These are phyloP conservation scores for Drosophila greeni DNA, from an alignment of 2,888 invertebrate genomes.

Conservation along the genomic window DNA sequence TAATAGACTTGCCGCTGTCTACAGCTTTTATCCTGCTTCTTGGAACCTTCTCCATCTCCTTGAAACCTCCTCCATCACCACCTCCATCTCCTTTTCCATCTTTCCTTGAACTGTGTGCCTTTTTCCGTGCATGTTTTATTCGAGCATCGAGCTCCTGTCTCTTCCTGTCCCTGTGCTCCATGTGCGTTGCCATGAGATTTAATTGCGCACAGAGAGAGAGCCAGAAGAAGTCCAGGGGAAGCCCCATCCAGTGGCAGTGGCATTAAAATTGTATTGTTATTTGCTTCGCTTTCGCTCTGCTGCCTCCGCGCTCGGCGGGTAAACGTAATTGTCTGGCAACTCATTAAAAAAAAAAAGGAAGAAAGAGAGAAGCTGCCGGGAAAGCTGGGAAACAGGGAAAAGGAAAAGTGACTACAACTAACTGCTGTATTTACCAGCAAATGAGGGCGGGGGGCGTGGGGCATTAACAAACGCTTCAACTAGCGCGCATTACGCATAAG, in stretches of 20 bases:
- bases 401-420: conserved; percentile 37
- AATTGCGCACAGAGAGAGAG: conserved; percentile 47
- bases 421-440: conserved; percentile 52
- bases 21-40: background rate
- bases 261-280: conserved; percentile 70
- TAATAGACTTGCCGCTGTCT: conserved; percentile 36
- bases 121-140: conserved; percentile 30
- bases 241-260: conserved; percentile 36
- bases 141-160: conserved; percentile 7
- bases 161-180: conserved; percentile 22
- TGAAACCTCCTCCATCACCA: too few relatives aligned
- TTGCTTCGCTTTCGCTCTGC: conserved; percentile 41
- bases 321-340: conserved; percentile 69
- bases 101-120: conserved; percentile 7
- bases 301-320: conserved; percentile 28
- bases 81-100: too few relatives aligned
- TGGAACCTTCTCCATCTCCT: too few relatives aligned
- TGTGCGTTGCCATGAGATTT: conserved; percentile 59
- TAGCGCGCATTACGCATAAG: conserved; percentile 26
- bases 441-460: conserved; percentile 4
- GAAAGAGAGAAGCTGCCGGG: background rate
- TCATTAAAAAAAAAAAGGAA: conserved; percentile 56
- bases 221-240: conserved; percentile 19
- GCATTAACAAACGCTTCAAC: conserved; percentile 14
- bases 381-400: background rate